Evolutionary conservation across 2,797 vertebrate genomes (phyloP).

Genomic region (Pagetopsis macropterus): DNA sequence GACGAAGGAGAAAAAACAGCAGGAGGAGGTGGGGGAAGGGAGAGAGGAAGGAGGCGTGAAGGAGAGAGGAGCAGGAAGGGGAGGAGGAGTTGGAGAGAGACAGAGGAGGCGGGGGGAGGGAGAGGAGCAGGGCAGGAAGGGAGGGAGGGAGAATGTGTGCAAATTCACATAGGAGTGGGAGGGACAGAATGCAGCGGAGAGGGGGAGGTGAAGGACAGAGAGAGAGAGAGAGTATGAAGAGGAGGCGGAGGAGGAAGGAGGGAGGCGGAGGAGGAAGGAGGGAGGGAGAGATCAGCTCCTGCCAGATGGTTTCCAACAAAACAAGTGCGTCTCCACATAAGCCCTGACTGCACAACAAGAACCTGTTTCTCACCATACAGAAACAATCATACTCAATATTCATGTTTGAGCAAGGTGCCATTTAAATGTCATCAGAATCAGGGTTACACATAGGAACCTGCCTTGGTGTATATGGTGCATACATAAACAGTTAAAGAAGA

Average conservation of each 20-base stretch:
- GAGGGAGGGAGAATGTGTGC: slow-evolving; percentile 49
- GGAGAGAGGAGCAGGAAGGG: slow-evolving; percentile 39
- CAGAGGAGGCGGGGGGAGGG: slow-evolving; percentile 41
- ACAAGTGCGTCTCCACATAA: slow-evolving; percentile 76
- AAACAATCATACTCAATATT: not conserved
- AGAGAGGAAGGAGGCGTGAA: slow-evolving; percentile 42
- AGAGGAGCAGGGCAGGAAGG: slow-evolving; percentile 47
- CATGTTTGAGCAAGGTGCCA: not conserved
- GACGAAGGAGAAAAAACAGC: slow-evolving; percentile 66
- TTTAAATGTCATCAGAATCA: not conserved
- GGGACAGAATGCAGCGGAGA: slow-evolving; percentile 73
- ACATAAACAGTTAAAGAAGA: too few relatives aligned
- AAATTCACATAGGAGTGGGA: slow-evolving; percentile 77
- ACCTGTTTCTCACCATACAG: slow-evolving; percentile 10
- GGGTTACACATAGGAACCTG: too few relatives aligned
- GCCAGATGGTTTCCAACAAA: slow-evolving; percentile 83
- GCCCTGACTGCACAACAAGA: slow-evolving; percentile 46
- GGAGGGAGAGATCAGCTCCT: slow-evolving; percentile 76
- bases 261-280: slow-evolving; percentile 57
- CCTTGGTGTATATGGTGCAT: too few relatives aligned
- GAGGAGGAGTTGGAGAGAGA: slow-evolving; percentile 43
- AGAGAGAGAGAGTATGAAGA: slow-evolving; percentile 75
- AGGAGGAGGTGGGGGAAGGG: slow-evolving; percentile 67
- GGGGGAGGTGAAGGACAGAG: slow-evolving; percentile 77
- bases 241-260: slow-evolving; percentile 69